Percentiles rank a stretch among this genome's conserved stretches.
Conservation (phyloP, 1,140 invertebrate genomes). For the Drosophila fuyamai region DNA sequence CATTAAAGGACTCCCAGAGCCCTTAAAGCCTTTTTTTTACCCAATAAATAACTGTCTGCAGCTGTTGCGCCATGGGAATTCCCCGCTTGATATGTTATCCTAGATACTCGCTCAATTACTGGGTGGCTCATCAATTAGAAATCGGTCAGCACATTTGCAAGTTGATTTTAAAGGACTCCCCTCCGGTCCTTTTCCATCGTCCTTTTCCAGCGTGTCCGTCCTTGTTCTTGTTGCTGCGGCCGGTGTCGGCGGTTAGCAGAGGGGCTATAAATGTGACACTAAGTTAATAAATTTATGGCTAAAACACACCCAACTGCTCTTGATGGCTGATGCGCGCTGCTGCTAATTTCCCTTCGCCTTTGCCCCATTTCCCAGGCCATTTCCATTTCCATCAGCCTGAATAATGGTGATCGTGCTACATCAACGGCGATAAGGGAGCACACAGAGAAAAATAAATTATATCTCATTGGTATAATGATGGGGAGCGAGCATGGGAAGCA, state of each 20-base stretch:
- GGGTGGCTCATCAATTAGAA: conserved; percentile 38
- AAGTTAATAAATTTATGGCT: conserved; percentile 82
- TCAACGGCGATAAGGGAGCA: conserved; percentile 16
- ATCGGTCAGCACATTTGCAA: conserved; percentile 37
- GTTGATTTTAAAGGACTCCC: conserved; percentile 39
- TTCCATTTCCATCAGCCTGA: conserved; percentile 30
- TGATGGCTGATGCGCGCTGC: conserved; percentile 38
- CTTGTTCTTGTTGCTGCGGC: conserved; percentile 23
- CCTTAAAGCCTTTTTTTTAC: too few relatives aligned
- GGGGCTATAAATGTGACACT: conserved; percentile 76
- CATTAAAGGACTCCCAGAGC: too few relatives aligned
- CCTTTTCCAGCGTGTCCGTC: too few relatives aligned
- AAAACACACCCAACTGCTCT: conserved; percentile 76
- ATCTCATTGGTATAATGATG: conserved; percentile 3
- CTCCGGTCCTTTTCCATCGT: background rate
- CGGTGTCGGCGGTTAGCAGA: conserved; percentile 48
- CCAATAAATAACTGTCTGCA: too few relatives aligned
- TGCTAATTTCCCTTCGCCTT: conserved; percentile 45
- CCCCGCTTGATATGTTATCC: background rate
- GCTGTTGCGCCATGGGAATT: background rate
- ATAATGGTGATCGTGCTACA: conserved; percentile 28
- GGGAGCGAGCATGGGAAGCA: too few relatives aligned
- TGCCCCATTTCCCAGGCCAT: conserved; percentile 17
- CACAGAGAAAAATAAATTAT: conserved; percentile 30
- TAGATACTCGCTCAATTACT: background rate